A percentile compares a stretch with the other conserved stretches of the same genome.
Conservation (phyloP, 2,888 invertebrate species). For the Synanthedon vespiformis region DNA sequence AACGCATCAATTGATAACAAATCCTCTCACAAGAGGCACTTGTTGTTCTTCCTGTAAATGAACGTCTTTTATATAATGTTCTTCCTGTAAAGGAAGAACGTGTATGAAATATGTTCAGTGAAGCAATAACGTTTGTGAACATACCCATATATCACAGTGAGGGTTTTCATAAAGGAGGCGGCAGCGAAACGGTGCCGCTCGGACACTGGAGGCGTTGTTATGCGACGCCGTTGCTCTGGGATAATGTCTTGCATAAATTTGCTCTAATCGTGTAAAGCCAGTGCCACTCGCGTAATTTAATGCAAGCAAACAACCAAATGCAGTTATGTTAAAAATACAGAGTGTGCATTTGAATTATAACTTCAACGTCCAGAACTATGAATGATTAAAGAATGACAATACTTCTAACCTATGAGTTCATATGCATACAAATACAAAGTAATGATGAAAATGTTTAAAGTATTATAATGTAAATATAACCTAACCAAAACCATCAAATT, state of each 20-base stretch:
- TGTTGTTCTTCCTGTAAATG: too few relatives aligned
- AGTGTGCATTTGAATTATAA: background rate
- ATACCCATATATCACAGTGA: conserved; percentile 54
- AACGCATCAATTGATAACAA: too few relatives aligned
- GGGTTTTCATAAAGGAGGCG: conserved; percentile 55
- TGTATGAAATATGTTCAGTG: conserved; percentile 36
- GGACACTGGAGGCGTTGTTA: conserved; percentile 66
- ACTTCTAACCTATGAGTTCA: too few relatives aligned
- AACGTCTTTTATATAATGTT: too few relatives aligned
- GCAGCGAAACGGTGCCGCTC: conserved; percentile 32
- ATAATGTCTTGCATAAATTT: conserved; percentile 69
- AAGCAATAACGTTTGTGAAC: conserved; percentile 57
- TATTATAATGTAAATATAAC: too few relatives aligned
- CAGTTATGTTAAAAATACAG: background rate
- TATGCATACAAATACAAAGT: too few relatives aligned
- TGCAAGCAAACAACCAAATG: conserved; percentile 29
- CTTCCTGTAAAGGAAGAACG: conserved; percentile 28
- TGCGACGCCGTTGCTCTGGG: conserved; percentile 58
- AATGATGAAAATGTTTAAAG: too few relatives aligned
- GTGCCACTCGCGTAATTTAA: conserved; percentile 56
- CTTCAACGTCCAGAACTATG: too few relatives aligned
- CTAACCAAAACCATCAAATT: too few relatives aligned
- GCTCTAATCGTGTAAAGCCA: conserved; percentile 58
- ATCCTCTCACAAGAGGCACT: too few relatives aligned
- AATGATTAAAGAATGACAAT: too few relatives aligned